These are phyloP conservation scores for Diuraphis noxia DNA, from an alignment of 1,140 invertebrate genomes.

Conservation along the genomic window DNA sequence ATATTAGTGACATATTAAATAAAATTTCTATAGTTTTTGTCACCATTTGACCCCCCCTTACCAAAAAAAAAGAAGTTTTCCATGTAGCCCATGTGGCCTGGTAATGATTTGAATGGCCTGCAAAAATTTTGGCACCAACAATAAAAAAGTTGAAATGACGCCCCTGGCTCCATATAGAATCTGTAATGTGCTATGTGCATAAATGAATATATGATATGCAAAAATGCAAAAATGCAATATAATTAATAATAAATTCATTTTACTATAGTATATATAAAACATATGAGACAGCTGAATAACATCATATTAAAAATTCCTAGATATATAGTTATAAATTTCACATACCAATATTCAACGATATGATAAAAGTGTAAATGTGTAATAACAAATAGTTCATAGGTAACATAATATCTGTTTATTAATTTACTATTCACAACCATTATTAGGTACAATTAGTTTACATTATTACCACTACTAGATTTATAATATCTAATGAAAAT, in stretches of 20 bases:
- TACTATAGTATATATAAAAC: not conserved
- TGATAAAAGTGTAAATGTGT: not conserved
- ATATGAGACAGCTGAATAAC: not conserved
- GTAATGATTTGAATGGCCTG: no score
- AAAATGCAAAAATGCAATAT: not conserved
- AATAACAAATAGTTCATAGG: not conserved
- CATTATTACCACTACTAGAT: not conserved
- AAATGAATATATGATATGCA: not conserved
- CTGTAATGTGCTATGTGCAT: not conserved
- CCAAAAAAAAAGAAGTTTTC: no score
- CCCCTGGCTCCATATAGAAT: not conserved
- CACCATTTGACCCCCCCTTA: no score
- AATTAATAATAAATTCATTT: slow-evolving; percentile 12
- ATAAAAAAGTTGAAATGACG: no score
- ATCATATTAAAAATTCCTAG: not conserved
- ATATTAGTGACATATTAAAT: no score
- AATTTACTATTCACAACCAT: not conserved
- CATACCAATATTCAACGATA: not conserved
- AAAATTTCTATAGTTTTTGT: no score
- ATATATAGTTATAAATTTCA: not conserved
- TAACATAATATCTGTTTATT: not conserved
- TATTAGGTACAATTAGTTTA: not conserved
- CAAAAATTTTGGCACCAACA: no score
- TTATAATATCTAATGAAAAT: not conserved
- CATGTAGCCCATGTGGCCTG: no score